A percentile compares a stretch with the other conserved stretches of the same genome.
Conservation (phyloP, 2,888 invertebrate species). For the Hemistola chrysoprasaria region DNA sequence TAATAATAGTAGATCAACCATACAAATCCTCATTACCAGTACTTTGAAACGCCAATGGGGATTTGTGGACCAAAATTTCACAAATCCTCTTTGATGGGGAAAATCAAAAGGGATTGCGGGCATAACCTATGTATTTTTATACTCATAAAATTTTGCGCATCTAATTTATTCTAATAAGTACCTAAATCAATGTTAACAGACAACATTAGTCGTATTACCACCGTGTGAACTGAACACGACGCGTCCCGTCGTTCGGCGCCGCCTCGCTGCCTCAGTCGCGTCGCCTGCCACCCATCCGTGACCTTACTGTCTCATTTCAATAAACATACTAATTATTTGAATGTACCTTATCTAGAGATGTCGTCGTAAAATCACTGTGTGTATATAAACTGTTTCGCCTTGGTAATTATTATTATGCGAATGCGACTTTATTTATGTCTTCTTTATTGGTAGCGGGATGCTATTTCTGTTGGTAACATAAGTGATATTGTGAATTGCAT, state of each 20-base stretch:
- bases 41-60: too few species aligned
- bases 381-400: constrained; percentile 33
- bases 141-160: too few species aligned
- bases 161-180: too few species aligned
- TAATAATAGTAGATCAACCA: too few species aligned
- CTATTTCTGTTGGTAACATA: constrained; percentile 24
- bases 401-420: constrained; percentile 32
- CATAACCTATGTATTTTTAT: too few species aligned
- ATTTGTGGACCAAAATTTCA: too few species aligned
- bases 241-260: neutral
- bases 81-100: too few species aligned
- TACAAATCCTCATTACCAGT: too few species aligned
- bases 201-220: too few species aligned
- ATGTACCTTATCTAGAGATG: constrained; percentile 21
- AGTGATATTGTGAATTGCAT: too few species aligned
- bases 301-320: constrained; percentile 32
- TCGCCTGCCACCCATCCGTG: constrained; percentile 5
- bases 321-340: constrained; percentile 32
- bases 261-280: constrained; percentile 15
- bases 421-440: constrained; percentile 31
- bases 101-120: too few species aligned
- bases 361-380: constrained; percentile 27
- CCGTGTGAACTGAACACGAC: neutral
- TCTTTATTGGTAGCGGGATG: constrained; percentile 32
- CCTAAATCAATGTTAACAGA: too few species aligned